phyloP scores from a whole-genome alignment of 1,140 invertebrate genomes.

The Adoxophyes honmai region DNA sequence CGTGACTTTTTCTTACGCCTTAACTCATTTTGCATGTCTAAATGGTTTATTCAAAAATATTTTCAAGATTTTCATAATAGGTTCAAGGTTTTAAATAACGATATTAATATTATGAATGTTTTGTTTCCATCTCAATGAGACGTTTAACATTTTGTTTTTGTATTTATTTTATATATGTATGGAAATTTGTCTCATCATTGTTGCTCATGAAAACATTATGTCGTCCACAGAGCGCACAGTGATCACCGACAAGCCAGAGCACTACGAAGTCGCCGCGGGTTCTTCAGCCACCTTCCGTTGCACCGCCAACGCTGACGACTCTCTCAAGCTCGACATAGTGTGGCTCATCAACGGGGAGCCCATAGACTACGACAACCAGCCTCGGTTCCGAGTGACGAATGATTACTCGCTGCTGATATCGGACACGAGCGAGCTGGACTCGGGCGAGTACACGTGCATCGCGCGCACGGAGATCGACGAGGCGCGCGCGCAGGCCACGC shows the following conservation, averaged over 20 bases:
- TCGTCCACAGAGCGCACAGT: slow-evolving; percentile 82
- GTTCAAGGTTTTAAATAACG: too few species aligned
- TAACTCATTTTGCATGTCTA: too few species aligned
- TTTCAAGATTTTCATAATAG: too few species aligned
- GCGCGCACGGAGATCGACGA: slow-evolving; percentile 93
- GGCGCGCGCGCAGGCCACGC: slow-evolving; percentile 88
- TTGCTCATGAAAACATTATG: background rate
- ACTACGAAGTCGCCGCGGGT: slow-evolving; percentile 94
- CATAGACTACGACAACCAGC: slow-evolving; percentile 93
- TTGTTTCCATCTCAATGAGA: too few species aligned
- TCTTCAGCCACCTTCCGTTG: slow-evolving; percentile 94
- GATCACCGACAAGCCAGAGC: slow-evolving; percentile 91
- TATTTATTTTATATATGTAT: too few species aligned
- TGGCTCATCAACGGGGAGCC: slow-evolving; percentile 92
- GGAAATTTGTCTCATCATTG: too few species aligned
- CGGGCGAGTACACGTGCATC: slow-evolving; percentile 97
- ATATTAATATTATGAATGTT: too few species aligned
- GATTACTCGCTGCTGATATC: slow-evolving; percentile 96
- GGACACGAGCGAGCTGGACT: slow-evolving; percentile 95
- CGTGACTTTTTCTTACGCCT: too few species aligned
- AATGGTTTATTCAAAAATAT: too few species aligned
- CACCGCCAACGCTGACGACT: slow-evolving; percentile 92
- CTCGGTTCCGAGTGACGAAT: slow-evolving; percentile 88
- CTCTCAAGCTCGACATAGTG: slow-evolving; percentile 87
- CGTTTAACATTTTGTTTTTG: too few species aligned